Percentiles rank a stretch among this genome's conserved stretches.
Evolutionary conservation across 2,797 vertebrate species (phyloP).

Genomic region (Pseudochaenichthys georgianus): DNA sequence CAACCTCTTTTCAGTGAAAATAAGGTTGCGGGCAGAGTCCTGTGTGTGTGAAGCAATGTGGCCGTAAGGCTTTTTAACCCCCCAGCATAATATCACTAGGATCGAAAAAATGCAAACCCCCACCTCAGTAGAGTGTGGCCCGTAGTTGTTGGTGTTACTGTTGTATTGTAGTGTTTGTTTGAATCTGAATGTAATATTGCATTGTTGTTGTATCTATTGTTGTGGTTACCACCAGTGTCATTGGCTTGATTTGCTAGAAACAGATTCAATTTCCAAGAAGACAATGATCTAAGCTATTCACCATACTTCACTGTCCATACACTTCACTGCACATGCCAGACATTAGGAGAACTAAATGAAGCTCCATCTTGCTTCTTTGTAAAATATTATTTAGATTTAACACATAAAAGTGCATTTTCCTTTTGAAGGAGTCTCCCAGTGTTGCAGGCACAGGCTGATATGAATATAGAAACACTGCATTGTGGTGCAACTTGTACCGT

Average conservation of each 20-base stretch:
- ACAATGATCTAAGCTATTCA: neutral
- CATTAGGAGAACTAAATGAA: neutral
- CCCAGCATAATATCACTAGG: neutral
- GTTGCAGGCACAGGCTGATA: neutral
- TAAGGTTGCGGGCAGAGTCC: neutral
- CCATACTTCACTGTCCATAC: neutral
- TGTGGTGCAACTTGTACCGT: neutral
- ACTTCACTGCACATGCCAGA: neutral
- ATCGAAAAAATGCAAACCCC: constrained; percentile 4
- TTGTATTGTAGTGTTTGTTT: neutral
- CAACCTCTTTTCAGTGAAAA: constrained; percentile 22
- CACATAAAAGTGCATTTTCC: neutral
- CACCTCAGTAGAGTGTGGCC: neutral
- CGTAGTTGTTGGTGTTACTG: neutral
- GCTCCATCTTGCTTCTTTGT: neutral
- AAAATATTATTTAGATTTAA: neutral
- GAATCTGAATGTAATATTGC: neutral
- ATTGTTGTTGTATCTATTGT: neutral
- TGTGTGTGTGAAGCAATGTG: neutral
- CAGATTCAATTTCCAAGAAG: neutral
- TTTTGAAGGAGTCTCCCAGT: neutral
- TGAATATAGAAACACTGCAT: neutral
- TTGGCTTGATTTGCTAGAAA: neutral
- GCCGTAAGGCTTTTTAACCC: neutral
- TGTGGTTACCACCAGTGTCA: neutral